Evolutionary conservation across 2,888 invertebrate genomes (phyloP).

Genomic region (Apeira syringaria): DNA sequence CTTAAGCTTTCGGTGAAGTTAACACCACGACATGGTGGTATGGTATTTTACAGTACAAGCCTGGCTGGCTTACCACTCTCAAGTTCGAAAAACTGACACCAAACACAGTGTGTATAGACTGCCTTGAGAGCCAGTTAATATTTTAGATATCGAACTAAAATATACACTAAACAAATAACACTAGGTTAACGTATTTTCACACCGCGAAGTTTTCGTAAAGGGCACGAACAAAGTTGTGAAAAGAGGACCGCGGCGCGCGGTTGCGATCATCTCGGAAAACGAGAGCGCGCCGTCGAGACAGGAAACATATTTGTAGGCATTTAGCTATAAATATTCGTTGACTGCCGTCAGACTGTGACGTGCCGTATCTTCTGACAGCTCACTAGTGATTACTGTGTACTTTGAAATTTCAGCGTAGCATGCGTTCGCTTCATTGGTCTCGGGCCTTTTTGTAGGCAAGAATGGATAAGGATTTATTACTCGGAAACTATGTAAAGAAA

Average conservation of each 20-base stretch:
- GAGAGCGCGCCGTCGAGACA: not conserved
- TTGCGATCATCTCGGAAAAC: conserved; percentile 1
- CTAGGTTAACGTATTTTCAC: not conserved
- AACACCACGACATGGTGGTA: too few relatives aligned
- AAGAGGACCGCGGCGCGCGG: conserved; percentile 15
- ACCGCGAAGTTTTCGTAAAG: conserved; percentile 7
- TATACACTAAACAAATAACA: too few relatives aligned
- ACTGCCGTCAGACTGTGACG: conserved; percentile 29
- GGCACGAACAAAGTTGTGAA: conserved; percentile 19
- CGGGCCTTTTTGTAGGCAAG: too few relatives aligned
- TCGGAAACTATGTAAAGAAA: too few relatives aligned
- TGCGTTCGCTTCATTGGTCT: conserved; percentile 3
- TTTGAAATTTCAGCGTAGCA: conserved; percentile 21
- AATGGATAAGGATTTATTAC: too few relatives aligned
- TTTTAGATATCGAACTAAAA: too few relatives aligned
- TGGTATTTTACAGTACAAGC: too few relatives aligned
- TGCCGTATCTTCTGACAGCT: conserved; percentile 36
- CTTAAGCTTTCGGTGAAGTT: too few relatives aligned
- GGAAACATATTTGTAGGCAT: conserved; percentile 20
- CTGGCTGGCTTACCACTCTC: too few relatives aligned
- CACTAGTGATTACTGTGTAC: conserved; percentile 28
- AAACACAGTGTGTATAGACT: too few relatives aligned
- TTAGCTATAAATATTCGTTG: conserved; percentile 46
- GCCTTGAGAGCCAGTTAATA: too few relatives aligned
- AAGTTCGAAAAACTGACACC: too few relatives aligned